Conservation (phyloP, 2,797 vertebrate genomes). For the Halcyon leucocephala region DNA sequence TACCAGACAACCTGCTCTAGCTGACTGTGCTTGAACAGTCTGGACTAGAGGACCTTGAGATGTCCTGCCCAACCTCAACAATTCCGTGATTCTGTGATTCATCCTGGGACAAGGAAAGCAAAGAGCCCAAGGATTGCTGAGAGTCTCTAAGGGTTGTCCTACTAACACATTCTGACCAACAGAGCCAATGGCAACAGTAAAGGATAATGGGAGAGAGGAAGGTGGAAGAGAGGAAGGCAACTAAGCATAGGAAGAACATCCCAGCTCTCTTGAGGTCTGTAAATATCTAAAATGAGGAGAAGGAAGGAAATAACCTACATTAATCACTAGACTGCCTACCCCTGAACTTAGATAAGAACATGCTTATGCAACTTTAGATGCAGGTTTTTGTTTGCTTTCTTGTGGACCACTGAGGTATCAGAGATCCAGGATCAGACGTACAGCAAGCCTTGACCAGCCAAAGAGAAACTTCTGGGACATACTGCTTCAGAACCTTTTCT, state of each 20-base stretch:
- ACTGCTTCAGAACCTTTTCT: not conserved
- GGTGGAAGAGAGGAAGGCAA: not conserved
- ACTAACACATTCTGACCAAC: not conserved
- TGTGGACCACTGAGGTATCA: not conserved
- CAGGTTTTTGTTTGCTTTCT: not conserved
- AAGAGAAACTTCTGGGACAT: not conserved
- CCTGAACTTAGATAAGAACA: not conserved
- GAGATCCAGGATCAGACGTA: not conserved
- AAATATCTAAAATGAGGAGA: not conserved
- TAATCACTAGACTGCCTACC: not conserved
- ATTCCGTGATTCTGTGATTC: not conserved
- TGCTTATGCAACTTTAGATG: not conserved
- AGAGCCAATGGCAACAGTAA: not conserved
- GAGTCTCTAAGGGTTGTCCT: not conserved
- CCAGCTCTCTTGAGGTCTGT: not conserved
- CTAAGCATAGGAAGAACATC: not conserved
- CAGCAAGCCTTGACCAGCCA: not conserved
- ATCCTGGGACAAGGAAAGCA: not conserved
- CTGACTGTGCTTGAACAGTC: not conserved
- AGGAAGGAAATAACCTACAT: not conserved
- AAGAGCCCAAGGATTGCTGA: not conserved
- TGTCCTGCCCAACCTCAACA: fast-evolving
- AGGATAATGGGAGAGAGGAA: not conserved
- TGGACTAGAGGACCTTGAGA: not conserved
- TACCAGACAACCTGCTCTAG: not conserved